Evolutionary conservation across 2,113 vertebrate species (phyloP).

Genomic region (Myanophis thanlyinensis): DNA sequence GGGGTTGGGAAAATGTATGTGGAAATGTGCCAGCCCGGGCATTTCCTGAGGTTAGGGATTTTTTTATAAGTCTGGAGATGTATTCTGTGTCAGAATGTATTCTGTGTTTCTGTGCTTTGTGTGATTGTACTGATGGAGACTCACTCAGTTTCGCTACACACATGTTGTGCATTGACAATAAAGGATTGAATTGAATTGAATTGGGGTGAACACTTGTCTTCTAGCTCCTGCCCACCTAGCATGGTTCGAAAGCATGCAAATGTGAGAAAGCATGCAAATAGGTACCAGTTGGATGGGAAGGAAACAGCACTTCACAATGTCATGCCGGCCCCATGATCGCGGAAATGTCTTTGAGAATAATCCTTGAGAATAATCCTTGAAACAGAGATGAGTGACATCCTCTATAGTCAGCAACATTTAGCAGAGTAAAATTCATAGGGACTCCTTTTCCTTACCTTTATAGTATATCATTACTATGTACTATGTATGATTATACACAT

Average conservation of each 20-base stretch:
- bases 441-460: not conserved
- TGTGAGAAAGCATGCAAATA: too few relatives aligned
- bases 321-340: not conserved
- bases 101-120: too few relatives aligned
- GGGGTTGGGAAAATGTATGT: too few relatives aligned
- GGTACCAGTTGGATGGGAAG: not conserved
- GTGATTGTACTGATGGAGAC: too few relatives aligned
- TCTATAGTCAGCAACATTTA: not conserved
- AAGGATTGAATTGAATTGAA: too few relatives aligned
- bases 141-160: too few relatives aligned
- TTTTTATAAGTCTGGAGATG: too few relatives aligned
- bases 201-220: not conserved
- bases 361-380: not conserved
- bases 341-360: not conserved
- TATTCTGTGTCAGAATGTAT: too few relatives aligned
- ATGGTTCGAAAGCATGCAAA: not conserved
- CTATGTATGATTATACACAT: not conserved
- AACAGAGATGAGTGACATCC: not conserved
- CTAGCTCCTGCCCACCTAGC: not conserved
- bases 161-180: too few relatives aligned
- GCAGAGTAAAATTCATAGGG: not conserved
- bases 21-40: too few relatives aligned
- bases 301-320: not conserved
- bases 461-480: not conserved
- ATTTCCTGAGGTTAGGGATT: too few relatives aligned